These are phyloP conservation scores for Morbakka virulenta DNA, from an alignment of 30 jellyfish, hydroid and myxozoan genomes.

Conservation along the genomic window DNA sequence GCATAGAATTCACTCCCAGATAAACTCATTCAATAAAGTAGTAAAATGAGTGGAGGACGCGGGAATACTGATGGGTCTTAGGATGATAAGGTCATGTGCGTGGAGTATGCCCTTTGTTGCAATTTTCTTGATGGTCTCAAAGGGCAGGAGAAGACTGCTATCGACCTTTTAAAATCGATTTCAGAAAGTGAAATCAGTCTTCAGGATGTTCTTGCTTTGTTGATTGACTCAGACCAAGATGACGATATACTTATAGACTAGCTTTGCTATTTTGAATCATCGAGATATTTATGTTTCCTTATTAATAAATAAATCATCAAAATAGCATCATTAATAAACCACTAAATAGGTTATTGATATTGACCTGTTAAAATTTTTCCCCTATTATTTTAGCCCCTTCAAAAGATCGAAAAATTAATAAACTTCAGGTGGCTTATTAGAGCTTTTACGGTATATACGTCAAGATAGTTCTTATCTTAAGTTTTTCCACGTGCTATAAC, in stretches of 20 bases:
- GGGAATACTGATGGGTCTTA: background rate
- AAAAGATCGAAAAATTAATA: background rate
- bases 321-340: background rate
- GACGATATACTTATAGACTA: background rate
- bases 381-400: background rate
- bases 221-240: background rate
- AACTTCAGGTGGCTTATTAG: background rate
- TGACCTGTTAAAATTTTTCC: background rate
- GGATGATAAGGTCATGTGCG: background rate
- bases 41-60: background rate
- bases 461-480: no score
- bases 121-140: background rate
- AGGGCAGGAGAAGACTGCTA: no score
- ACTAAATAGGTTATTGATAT: background rate
- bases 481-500: no score
- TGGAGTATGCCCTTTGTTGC: background rate
- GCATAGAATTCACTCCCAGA: background rate
- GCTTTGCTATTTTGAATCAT: background rate
- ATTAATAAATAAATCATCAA: background rate
- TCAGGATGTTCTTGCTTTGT: background rate
- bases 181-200: background rate
- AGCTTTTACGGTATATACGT: no score
- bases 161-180: background rate
- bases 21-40: background rate
- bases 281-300: background rate